Percentiles rank a stretch among this genome's conserved stretches.
phyloP scores from a whole-genome alignment of 1,140 invertebrate genomes.

The Drosophila lacertosa region DNA sequence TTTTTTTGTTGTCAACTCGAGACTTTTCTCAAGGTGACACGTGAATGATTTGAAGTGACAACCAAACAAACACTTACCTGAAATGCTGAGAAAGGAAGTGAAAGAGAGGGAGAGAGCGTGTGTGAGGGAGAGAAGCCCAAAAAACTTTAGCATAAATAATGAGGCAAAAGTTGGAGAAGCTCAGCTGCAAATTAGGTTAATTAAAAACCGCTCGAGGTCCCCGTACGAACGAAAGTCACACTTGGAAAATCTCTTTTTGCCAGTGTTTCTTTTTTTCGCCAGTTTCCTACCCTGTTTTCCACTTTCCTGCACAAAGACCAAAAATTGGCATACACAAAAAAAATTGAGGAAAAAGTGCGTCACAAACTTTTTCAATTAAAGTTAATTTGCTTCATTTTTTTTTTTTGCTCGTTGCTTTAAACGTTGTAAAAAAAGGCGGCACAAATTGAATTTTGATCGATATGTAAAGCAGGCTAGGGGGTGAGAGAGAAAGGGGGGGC shows the following conservation, averaged over 20 bases:
- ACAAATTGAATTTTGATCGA: constrained; percentile 82
- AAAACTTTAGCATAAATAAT: constrained; percentile 59
- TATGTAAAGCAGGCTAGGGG: constrained; percentile 63
- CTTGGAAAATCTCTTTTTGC: constrained; percentile 17
- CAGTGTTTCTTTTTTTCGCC: too few species aligned
- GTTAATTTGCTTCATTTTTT: constrained; percentile 61
- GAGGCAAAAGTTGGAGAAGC: constrained; percentile 51
- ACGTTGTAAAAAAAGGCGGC: constrained; percentile 68
- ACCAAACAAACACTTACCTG: constrained; percentile 4
- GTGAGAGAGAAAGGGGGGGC: not conserved
- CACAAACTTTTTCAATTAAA: constrained; percentile 81
- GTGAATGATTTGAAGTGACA: constrained; percentile 34
- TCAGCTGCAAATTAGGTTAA: constrained; percentile 77
- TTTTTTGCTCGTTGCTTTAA: constrained; percentile 56
- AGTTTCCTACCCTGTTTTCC: too few species aligned
- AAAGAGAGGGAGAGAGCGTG: constrained; percentile 6
- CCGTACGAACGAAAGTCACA: constrained; percentile 47
- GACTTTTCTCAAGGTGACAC: constrained; percentile 30
- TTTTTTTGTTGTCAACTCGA: constrained; percentile 1
- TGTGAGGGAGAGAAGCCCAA: too few species aligned
- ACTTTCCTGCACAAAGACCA: not conserved
- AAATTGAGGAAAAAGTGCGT: constrained; percentile 60
- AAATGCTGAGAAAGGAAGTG: not conserved
- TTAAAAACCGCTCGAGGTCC: constrained; percentile 77
- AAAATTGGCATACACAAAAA: constrained; percentile 7